These are phyloP conservation scores for Cephalopholis sonnerati DNA, from an alignment of 2,113 vertebrate species.

Conservation along the genomic window DNA sequence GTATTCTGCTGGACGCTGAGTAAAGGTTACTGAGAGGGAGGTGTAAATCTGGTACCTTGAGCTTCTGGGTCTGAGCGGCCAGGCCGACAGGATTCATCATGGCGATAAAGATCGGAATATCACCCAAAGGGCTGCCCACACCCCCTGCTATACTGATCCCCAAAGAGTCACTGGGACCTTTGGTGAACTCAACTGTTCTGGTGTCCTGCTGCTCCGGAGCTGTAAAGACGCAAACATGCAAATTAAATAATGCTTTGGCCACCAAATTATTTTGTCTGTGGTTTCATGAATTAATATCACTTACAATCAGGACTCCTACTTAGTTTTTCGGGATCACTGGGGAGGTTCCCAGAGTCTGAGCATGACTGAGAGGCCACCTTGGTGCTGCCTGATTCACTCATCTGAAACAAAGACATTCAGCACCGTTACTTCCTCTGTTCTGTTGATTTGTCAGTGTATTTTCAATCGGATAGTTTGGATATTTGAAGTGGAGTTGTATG, in stretches of 20 bases:
- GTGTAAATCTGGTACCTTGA: slow-evolving; percentile 85
- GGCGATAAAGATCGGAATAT: slow-evolving; percentile 97
- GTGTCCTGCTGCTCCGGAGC: slow-evolving; percentile 89
- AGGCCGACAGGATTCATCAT: slow-evolving; percentile 98
- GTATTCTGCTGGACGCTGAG: slow-evolving; percentile 1
- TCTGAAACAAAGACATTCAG: slow-evolving; percentile 76
- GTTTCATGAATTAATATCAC: not conserved
- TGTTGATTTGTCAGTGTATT: not conserved
- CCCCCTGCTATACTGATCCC: slow-evolving; percentile 97
- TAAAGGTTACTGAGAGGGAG: not conserved
- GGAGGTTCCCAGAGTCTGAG: slow-evolving; percentile 76
- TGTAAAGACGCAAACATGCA: slow-evolving; percentile 37
- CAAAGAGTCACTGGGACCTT: slow-evolving; percentile 91
- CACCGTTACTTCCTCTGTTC: not conserved
- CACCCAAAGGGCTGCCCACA: slow-evolving; percentile 95
- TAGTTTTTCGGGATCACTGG: slow-evolving; percentile 81
- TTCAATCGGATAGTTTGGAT: too few relatives aligned
- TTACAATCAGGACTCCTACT: slow-evolving; percentile 87
- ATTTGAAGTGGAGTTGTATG: too few relatives aligned
- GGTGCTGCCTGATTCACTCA: slow-evolving; percentile 86
- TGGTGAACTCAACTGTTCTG: slow-evolving; percentile 93
- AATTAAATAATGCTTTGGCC: not conserved
- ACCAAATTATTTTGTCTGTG: not conserved
- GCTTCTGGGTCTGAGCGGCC: slow-evolving; percentile 95
- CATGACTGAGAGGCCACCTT: slow-evolving; percentile 83